A percentile compares a stretch with the other conserved stretches of the same genome.
These are phyloP conservation scores for Vesta saturnalis DNA, from an alignment of 2,888 invertebrate species.

Conservation along the genomic window DNA sequence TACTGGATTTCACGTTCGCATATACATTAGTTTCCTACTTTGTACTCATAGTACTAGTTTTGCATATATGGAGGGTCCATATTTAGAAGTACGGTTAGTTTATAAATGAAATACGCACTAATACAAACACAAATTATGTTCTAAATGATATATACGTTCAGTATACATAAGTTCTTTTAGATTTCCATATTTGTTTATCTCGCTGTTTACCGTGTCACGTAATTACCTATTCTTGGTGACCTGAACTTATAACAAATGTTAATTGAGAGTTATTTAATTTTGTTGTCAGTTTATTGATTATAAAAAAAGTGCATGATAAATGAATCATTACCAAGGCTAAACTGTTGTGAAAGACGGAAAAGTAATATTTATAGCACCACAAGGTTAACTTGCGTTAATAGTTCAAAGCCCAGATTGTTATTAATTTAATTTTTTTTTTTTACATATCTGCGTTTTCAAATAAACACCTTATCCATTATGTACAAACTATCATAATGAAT, in stretches of 20 bases:
- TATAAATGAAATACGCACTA: constrained; percentile 30
- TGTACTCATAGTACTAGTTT: constrained; percentile 33
- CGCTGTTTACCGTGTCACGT: neutral
- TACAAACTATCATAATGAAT: too few relatives aligned
- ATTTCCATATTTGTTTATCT: neutral
- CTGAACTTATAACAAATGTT: neutral
- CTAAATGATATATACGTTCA: constrained; percentile 29
- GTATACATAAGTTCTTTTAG: neutral
- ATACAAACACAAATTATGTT: constrained; percentile 26
- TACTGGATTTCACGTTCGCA: constrained; percentile 15
- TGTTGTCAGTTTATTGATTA: neutral
- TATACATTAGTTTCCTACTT: constrained; percentile 25
- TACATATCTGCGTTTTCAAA: too few relatives aligned
- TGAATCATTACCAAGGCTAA: constrained; percentile 24
- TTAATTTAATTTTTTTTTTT: too few relatives aligned
- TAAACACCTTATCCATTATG: too few relatives aligned
- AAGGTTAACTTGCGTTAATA: neutral
- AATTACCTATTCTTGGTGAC: neutral
- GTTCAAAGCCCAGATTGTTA: neutral
- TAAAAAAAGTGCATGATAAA: neutral
- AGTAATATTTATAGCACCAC: constrained; percentile 12
- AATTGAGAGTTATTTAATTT: neutral
- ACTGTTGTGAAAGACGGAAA: constrained; percentile 25
- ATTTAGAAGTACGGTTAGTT: constrained; percentile 42
- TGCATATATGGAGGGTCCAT: constrained; percentile 44